Percentiles rank a stretch among this genome's conserved stretches.
These are phyloP conservation scores for Crotalus horridus DNA, from an alignment of 2,113 vertebrate genomes.

Conservation along the genomic window DNA sequence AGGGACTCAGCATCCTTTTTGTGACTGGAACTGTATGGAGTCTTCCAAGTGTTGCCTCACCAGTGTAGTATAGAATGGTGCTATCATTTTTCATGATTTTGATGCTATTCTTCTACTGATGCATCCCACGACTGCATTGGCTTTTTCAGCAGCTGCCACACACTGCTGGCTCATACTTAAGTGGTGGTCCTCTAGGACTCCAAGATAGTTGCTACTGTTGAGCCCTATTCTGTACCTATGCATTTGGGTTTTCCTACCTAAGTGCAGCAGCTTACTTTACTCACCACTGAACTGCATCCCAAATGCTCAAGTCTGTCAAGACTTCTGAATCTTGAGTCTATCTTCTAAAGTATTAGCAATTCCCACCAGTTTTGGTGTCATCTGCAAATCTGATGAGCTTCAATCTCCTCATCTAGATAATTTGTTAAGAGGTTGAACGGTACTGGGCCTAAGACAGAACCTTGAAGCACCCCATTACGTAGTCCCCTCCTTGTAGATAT, in stretches of 20 bases:
- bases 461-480: not conserved
- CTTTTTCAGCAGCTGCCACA: not conserved
- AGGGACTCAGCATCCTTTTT: not conserved
- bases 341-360: not conserved
- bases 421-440: not conserved
- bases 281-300: not conserved
- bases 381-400: not conserved
- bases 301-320: no score
- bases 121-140: not conserved
- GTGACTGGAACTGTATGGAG: not conserved
- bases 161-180: not conserved
- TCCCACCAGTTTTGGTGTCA: not conserved
- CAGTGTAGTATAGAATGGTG: not conserved
- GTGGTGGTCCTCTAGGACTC: not conserved
- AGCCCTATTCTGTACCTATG: not conserved
- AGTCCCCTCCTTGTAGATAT: not conserved
- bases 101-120: not conserved
- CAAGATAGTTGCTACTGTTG: not conserved
- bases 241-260: not conserved
- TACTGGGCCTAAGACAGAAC: not conserved
- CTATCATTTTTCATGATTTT: not conserved
- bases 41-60: not conserved
- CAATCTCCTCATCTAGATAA: not conserved
- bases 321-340: not conserved
- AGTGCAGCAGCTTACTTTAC: not conserved